Percentiles rank a stretch among this genome's conserved stretches.
Evolutionary conservation across 2,113 vertebrate species (phyloP).

Genomic region (Motacilla alba): DNA sequence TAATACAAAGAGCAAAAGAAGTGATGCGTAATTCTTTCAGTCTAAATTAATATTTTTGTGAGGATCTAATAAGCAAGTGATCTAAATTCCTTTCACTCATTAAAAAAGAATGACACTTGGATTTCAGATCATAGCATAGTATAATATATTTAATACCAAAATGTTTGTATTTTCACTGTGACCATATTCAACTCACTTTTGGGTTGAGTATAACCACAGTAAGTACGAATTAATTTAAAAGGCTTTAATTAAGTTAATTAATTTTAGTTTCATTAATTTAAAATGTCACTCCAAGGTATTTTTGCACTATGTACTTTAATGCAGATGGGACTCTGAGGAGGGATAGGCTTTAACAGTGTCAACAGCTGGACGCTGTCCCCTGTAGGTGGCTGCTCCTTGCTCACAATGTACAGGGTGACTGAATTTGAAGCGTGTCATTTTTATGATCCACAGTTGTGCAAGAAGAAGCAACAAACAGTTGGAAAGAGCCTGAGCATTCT

Average conservation of each 20-base stretch:
- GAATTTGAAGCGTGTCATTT: constrained; percentile 51
- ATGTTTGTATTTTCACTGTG: neutral
- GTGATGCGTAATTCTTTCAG: neutral
- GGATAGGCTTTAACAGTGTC: neutral
- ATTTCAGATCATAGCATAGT: neutral
- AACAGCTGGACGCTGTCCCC: neutral
- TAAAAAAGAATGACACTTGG: neutral
- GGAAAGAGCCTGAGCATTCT: constrained; percentile 44
- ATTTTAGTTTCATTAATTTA: neutral
- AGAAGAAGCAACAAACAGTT: constrained; percentile 63
- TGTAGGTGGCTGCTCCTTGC: neutral
- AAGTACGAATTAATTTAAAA: neutral
- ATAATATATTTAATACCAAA: neutral
- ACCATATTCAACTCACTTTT: neutral
- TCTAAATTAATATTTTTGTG: neutral
- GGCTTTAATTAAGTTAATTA: neutral
- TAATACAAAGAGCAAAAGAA: neutral
- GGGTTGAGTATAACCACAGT: neutral
- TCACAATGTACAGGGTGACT: neutral
- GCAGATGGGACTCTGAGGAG: neutral
- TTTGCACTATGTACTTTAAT: neutral
- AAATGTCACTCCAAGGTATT: neutral
- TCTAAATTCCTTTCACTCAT: neutral
- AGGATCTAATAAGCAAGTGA: neutral
- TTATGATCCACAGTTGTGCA: constrained; percentile 70